Conservation (phyloP, 1,140 invertebrate genomes). For the Cherax quadricarinatus region DNA sequence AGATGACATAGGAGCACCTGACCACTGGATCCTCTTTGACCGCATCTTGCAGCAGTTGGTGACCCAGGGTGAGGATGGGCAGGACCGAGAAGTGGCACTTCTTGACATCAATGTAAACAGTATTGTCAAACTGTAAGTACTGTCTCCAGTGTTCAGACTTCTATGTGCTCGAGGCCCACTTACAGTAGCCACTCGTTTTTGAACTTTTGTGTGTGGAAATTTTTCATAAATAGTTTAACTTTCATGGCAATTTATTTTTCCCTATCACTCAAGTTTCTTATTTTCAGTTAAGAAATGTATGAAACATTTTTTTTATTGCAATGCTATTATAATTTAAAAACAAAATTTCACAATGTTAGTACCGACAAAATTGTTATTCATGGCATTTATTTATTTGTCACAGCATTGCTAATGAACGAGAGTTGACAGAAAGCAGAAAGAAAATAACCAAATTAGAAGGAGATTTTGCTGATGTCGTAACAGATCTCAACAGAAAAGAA, state of each 20-base stretch:
- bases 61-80: conserved; percentile 86
- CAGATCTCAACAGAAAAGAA: conserved; percentile 81
- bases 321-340: no score
- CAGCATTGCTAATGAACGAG: conserved; percentile 93
- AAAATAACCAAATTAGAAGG: conserved; percentile 92
- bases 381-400: neutral
- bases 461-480: conserved; percentile 91
- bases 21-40: conserved; percentile 96
- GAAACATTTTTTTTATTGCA: no score
- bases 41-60: conserved; percentile 97
- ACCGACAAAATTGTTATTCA: no score
- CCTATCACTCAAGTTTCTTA: no score
- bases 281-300: no score
- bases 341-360: no score
- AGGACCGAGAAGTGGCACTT: conserved; percentile 89
- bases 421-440: conserved; percentile 89
- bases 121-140: conserved; percentile 87
- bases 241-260: no score
- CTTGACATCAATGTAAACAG: conserved; percentile 94
- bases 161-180: neutral
- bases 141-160: neutral
- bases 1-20: conserved; percentile 41
- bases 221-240: no score
- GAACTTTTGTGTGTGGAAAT: neutral
- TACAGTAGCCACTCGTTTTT: neutral